These are phyloP conservation scores for Adelosebastes latens DNA, from an alignment of 2,797 vertebrate genomes.

Conservation along the genomic window DNA sequence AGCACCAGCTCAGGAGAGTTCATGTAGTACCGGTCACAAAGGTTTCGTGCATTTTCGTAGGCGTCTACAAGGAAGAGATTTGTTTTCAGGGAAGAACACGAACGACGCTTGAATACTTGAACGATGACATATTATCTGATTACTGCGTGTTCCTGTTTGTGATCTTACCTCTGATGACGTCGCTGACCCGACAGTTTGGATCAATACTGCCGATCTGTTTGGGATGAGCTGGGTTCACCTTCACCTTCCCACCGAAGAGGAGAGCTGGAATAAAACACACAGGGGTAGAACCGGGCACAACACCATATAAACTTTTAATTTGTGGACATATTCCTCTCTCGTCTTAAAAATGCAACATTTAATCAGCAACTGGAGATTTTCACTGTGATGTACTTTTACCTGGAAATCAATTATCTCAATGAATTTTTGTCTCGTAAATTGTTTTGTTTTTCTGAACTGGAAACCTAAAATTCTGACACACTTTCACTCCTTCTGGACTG, in stretches of 20 bases:
- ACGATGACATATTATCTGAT: background rate
- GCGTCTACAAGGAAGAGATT: slow-evolving; percentile 85
- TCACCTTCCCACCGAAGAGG: slow-evolving; percentile 92
- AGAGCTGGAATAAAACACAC: slow-evolving; percentile 83
- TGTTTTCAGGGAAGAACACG: background rate
- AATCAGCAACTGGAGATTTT: background rate
- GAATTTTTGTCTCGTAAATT: background rate
- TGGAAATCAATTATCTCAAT: background rate
- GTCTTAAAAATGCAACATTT: background rate
- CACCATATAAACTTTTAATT: background rate
- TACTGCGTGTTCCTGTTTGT: background rate
- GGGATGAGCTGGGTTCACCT: slow-evolving; percentile 93
- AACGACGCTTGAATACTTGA: background rate
- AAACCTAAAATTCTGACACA: background rate
- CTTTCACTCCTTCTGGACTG: too few relatives aligned
- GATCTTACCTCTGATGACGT: slow-evolving; percentile 91
- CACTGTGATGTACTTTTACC: background rate
- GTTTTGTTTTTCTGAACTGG: background rate
- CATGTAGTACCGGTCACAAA: slow-evolving; percentile 98
- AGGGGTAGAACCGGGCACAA: background rate
- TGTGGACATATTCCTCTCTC: background rate
- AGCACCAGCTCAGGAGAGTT: slow-evolving; percentile 93
- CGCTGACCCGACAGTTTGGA: slow-evolving; percentile 90
- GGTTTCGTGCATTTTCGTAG: slow-evolving; percentile 93
- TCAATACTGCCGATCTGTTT: slow-evolving; percentile 99